phyloP scores from a whole-genome alignment of 2,888 invertebrate genomes.

The Dicranocentrus wangi region DNA sequence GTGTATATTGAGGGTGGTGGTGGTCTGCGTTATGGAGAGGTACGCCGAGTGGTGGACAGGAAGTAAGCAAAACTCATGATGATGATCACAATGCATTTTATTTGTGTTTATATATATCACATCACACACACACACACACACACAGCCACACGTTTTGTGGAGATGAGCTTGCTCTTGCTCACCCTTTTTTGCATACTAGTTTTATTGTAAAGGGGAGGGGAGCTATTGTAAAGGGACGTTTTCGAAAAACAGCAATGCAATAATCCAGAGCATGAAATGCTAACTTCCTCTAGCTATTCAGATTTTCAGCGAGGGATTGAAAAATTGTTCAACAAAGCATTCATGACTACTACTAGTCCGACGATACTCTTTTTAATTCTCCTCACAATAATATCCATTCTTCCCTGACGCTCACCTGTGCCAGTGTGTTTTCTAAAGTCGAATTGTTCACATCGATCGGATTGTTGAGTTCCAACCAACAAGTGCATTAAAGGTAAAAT shows the following conservation, averaged over 20 bases:
- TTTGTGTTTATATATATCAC: constrained; percentile 4
- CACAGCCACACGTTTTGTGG: background rate
- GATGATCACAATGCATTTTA: background rate
- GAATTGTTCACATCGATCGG: constrained; percentile 58
- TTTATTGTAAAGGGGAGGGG: background rate
- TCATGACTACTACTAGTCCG: background rate
- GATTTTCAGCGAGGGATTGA: background rate
- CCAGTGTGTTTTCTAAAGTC: constrained; percentile 67
- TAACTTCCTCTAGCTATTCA: constrained; percentile 68
- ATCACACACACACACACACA: too few relatives aligned
- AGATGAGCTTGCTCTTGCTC: constrained; percentile 12
- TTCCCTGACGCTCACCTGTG: constrained; percentile 45
- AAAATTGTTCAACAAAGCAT: background rate
- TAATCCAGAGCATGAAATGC: constrained; percentile 73
- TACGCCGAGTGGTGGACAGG: constrained; percentile 33
- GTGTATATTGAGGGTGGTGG: background rate
- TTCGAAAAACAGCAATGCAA: background rate
- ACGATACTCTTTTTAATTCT: constrained; percentile 24
- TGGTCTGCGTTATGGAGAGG: background rate
- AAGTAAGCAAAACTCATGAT: constrained; percentile 26
- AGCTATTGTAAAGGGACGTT: background rate
- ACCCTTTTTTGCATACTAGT: background rate
- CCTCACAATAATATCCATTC: constrained; percentile 44
- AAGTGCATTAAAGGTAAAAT: background rate
- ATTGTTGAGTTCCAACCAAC: background rate